These are phyloP conservation scores for Sphaerophoria taeniata DNA, from an alignment of 2,888 invertebrate genomes.

Conservation along the genomic window DNA sequence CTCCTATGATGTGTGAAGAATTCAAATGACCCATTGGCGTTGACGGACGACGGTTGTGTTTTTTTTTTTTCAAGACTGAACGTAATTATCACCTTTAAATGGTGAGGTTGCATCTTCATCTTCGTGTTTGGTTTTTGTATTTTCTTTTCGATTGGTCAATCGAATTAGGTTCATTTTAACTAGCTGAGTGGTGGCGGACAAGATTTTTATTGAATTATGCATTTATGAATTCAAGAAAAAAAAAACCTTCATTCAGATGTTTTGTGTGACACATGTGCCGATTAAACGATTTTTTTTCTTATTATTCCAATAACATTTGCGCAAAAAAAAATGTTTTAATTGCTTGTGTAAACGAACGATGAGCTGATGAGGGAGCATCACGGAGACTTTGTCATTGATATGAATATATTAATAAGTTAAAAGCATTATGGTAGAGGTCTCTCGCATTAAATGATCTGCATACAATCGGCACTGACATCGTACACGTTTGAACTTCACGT, in stretches of 20 bases:
- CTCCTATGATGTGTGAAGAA: constrained; percentile 46
- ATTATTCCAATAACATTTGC: constrained; percentile 14
- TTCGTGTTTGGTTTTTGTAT: constrained; percentile 7
- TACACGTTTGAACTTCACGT: constrained; percentile 41
- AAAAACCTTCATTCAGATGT: constrained; percentile 1
- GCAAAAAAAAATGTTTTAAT: constrained; percentile 7
- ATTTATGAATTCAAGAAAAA: background rate
- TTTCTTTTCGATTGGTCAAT: constrained; percentile 26
- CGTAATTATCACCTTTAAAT: constrained; percentile 60
- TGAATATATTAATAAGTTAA: background rate
- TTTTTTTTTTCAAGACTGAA: constrained; percentile 39
- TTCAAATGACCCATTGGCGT: constrained; percentile 61
- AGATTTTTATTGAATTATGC: constrained; percentile 41
- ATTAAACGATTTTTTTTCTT: constrained; percentile 11
- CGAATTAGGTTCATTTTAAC: constrained; percentile 46
- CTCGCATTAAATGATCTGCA: constrained; percentile 32
- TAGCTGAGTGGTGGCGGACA: background rate
- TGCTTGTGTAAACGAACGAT: constrained; percentile 12
- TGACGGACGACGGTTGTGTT: constrained; percentile 43
- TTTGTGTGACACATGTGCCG: constrained; percentile 36
- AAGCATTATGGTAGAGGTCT: constrained; percentile 28
- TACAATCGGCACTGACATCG: constrained; percentile 34
- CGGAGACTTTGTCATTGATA: constrained; percentile 11
- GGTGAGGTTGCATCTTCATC: constrained; percentile 25
- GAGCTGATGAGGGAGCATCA: background rate